Conservation (phyloP, 2,797 vertebrate species). For the Lithobates sylvaticus region DNA sequence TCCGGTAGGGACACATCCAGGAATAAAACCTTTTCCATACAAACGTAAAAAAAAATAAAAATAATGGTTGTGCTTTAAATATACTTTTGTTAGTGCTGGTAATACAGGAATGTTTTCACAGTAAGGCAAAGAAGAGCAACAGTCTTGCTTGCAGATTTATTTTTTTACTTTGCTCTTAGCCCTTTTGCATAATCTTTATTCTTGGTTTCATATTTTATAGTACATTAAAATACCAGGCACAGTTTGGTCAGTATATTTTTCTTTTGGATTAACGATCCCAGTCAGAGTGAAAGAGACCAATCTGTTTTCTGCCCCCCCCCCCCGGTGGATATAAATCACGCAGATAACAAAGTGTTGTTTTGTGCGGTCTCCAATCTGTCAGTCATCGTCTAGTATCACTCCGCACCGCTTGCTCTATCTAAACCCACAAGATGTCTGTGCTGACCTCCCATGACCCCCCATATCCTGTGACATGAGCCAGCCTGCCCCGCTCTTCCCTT, state of each 20-base stretch:
- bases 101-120: no score
- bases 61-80: no score
- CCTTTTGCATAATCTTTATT: neutral
- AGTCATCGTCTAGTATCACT: neutral
- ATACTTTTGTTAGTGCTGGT: no score
- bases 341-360: neutral
- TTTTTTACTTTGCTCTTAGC: neutral
- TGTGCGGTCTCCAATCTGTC: neutral
- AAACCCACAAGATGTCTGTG: slow-evolving; percentile 70
- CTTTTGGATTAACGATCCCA: neutral
- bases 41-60: no score
- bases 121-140: no score
- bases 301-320: neutral
- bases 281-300: neutral
- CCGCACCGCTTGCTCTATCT: neutral
- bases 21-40: no score
- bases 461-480: neutral
- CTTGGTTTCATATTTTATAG: neutral
- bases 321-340: neutral
- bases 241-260: neutral
- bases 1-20: no score
- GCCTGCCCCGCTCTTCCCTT: neutral
- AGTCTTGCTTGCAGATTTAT: neutral
- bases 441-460: slow-evolving; percentile 22
- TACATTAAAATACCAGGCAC: neutral